Evolutionary conservation across 2,113 vertebrate genomes (phyloP), one percentile per base, ranked within the genome.

Genomic region (Acinonyx jubatus): DNA sequence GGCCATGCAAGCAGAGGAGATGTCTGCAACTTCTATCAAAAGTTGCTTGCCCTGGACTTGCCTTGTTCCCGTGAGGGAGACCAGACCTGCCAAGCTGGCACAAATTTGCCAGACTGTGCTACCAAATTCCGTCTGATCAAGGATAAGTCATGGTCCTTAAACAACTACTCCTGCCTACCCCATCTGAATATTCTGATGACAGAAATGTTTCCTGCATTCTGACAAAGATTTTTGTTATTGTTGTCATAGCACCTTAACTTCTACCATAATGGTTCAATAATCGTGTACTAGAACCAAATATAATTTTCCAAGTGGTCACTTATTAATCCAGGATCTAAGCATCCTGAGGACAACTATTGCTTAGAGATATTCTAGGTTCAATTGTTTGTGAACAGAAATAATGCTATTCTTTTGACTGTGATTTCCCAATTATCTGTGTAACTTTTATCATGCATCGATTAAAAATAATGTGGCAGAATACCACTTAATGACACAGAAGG

Each of bases 261-360:
- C n/a, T 50, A 93, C 41, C 31, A 76, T 80, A 63, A 93, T 81
- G 74, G 14, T 31, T 82, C 68, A 82, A 21, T 55, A 48, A 7
- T 83, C 33, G 29, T 50, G 48, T 94, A 79, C 29, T 29, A 96
- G 81, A 89, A 88, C 5, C 18, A 80, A 63, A 89, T 89, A 88
- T 33, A 81, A 83, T 84, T 95, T 96, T 93, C 69, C 27, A 85
- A 95, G 71, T 83, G 63, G 61, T 91, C 50, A 93, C 50, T 27
- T 61, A 9, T 45, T 81, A 73, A 88, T 71, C 21, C 15, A 68
- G n/a, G 2, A 83, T 36, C 19, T 66, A 84, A 84, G 38, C n/a
- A 63, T 94, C 94, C 55, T 84, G 88, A 91, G 85, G 94, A 92
- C 63, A 93, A 41, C 65, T n/a, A 27, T 85, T 94, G 55, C 78